Conservation (phyloP, 2,888 invertebrate genomes). For the Acrobasis consociella region DNA sequence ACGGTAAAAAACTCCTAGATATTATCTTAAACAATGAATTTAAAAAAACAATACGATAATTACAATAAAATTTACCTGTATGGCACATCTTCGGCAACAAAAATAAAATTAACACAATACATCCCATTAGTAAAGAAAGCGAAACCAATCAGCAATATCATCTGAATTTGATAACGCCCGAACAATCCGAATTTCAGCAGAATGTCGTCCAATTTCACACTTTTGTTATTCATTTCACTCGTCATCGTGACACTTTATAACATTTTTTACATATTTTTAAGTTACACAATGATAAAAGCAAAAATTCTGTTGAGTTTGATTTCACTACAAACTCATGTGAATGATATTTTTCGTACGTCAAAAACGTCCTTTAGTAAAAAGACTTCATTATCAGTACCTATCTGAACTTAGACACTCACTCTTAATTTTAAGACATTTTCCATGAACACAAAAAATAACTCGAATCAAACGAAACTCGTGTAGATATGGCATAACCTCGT, state of each 20-base stretch:
- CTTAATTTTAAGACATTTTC: neutral
- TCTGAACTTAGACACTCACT: too few species aligned
- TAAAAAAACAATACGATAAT: neutral
- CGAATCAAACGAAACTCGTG: neutral
- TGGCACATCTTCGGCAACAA: slow-evolving; percentile 39
- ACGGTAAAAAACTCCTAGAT: too few species aligned
- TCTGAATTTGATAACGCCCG: slow-evolving; percentile 37
- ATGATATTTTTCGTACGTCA: too few species aligned
- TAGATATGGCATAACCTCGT: neutral
- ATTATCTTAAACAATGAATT: neutral
- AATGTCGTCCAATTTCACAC: slow-evolving; percentile 41
- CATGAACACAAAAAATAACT: neutral
- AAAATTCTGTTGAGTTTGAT: too few species aligned
- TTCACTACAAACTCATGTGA: too few species aligned
- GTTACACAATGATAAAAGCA: too few species aligned
- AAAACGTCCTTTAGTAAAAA: too few species aligned
- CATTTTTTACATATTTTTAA: too few species aligned
- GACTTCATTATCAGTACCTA: too few species aligned
- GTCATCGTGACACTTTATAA: neutral
- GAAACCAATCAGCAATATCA: slow-evolving; percentile 38
- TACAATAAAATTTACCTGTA: slow-evolving; percentile 35
- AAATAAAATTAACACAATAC: slow-evolving; percentile 42
- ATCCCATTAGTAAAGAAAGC: slow-evolving; percentile 41
- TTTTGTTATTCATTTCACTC: slow-evolving; percentile 17
- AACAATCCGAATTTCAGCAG: slow-evolving; percentile 37